Conservation (phyloP, 2,888 invertebrate genomes). For the Ditula angustiorana region DNA sequence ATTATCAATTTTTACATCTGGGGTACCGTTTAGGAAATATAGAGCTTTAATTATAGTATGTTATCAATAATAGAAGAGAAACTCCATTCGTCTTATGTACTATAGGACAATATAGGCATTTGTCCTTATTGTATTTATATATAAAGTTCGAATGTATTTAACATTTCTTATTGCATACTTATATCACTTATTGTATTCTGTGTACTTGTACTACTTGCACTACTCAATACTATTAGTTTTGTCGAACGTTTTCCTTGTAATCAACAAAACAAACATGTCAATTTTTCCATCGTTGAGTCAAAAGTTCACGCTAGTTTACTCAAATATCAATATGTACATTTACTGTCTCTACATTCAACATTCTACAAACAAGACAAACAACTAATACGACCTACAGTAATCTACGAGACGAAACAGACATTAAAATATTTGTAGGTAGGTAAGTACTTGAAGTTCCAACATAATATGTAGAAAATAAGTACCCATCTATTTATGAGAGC, state of each 20-base stretch:
- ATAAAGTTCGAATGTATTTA: no score
- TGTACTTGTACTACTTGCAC: no score
- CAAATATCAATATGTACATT: background rate
- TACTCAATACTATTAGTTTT: no score
- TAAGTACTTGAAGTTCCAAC: conserved; percentile 13
- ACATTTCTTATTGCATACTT: no score
- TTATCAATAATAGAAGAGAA: no score
- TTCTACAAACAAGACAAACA: conserved; percentile 7
- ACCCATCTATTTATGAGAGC: conserved; percentile 24
- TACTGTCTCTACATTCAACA: conserved; percentile 13
- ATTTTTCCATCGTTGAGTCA: background rate
- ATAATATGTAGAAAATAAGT: background rate
- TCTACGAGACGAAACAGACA: conserved; percentile 19
- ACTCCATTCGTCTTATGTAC: no score
- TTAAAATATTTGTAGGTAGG: background rate
- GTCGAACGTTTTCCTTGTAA: background rate
- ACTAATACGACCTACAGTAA: conserved; percentile 16
- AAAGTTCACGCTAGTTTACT: background rate
- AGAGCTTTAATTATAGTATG: no score
- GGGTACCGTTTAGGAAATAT: no score
- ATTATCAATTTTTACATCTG: no score
- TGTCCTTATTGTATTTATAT: no score
- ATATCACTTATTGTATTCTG: no score
- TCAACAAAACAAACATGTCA: background rate
- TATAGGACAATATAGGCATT: no score